A percentile compares a stretch with the other conserved stretches of the same genome.
Conservation (phyloP, 2,113 vertebrate genomes). For the Ophthalmotilapia sp. region DNA sequence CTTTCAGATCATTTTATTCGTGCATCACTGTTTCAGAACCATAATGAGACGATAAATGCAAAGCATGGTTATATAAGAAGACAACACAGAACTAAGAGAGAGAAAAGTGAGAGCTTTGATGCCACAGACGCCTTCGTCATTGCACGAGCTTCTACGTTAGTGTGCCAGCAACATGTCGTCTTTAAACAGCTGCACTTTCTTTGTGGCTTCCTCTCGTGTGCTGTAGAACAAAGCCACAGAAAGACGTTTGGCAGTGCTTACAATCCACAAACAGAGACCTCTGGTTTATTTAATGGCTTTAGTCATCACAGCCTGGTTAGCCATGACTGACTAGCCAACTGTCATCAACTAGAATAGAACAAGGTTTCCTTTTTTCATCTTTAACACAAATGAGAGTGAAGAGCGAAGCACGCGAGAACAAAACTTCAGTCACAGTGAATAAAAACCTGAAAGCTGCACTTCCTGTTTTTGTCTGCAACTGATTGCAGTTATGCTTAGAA, state of each 20-base stretch:
- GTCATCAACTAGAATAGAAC: neutral
- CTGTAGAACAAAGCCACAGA: neutral
- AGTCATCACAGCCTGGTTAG: neutral
- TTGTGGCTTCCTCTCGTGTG: neutral
- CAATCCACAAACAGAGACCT: neutral
- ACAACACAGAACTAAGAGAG: neutral
- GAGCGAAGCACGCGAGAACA: neutral
- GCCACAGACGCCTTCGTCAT: neutral
- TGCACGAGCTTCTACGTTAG: fast-evolving
- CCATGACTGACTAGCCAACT: neutral
- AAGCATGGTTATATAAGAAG: neutral
- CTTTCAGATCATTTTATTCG: neutral
- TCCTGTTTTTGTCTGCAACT: neutral
- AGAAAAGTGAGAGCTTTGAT: neutral
- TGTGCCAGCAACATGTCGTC: neutral
- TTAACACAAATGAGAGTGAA: neutral
- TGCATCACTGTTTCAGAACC: neutral
- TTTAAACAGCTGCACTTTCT: neutral
- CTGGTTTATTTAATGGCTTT: no score
- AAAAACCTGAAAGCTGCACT: neutral
- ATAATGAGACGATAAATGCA: neutral
- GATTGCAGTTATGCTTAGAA: neutral
- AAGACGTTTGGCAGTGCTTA: neutral
- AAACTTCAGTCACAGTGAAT: neutral
- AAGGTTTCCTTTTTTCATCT: neutral